These are phyloP conservation scores for Oreochromis mossambicus DNA, from an alignment of 2,797 vertebrate genomes.

Conservation along the genomic window DNA sequence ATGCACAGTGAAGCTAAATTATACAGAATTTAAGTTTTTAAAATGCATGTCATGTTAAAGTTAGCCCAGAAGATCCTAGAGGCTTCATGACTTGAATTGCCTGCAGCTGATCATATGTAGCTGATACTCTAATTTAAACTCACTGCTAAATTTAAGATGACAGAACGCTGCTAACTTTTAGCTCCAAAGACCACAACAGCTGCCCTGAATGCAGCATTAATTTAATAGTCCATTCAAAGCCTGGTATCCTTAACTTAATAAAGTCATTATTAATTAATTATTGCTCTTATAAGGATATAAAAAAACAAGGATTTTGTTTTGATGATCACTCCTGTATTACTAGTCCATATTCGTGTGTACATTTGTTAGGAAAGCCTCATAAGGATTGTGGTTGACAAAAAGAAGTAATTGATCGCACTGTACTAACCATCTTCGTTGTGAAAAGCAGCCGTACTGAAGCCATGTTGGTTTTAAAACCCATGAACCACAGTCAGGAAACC, in stretches of 20 bases:
- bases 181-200: not conserved
- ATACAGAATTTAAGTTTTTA: accelerated
- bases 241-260: not conserved
- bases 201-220: accelerated
- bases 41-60: not conserved
- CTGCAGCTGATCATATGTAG: not conserved
- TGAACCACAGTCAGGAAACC: not conserved
- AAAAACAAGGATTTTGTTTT: not conserved
- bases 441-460: not conserved
- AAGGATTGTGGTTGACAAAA: not conserved
- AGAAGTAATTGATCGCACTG: not conserved
- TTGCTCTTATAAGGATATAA: not conserved
- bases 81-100: not conserved
- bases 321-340: not conserved
- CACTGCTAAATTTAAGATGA: not conserved
- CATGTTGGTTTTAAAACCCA: slow-evolving; percentile 4
- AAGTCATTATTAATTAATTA: not conserved
- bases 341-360: not conserved
- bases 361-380: not conserved
- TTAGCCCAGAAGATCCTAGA: not conserved
- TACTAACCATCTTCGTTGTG: not conserved
- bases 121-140: not conserved
- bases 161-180: not conserved
- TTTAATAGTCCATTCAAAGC: not conserved
- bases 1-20: not conserved